Conservation (phyloP, 2,113 vertebrate species). For the Caretta caretta region DNA sequence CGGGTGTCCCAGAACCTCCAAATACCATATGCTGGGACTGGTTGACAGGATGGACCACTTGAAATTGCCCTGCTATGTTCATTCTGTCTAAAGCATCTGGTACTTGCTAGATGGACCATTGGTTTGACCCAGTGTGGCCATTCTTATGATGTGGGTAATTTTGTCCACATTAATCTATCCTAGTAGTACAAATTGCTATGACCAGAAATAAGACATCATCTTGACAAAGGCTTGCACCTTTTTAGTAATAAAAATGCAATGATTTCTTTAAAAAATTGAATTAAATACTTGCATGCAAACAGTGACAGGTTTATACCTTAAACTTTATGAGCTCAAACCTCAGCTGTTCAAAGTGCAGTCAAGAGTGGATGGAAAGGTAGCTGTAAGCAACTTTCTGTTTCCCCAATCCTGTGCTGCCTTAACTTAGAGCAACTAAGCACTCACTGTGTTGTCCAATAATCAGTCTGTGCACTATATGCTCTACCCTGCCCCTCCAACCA, state of each 20-base stretch:
- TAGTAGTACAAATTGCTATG: neutral
- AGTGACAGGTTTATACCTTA: neutral
- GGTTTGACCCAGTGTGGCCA: neutral
- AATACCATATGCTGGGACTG: neutral
- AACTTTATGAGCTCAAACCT: neutral
- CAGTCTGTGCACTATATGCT: fast-evolving
- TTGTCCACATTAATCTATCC: neutral
- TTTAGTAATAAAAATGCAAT: neutral
- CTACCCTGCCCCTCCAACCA: neutral
- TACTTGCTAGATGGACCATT: neutral
- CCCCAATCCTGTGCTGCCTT: neutral
- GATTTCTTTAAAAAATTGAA: fast-evolving
- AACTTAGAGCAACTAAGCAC: neutral
- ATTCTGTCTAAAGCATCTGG: neutral
- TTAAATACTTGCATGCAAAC: neutral
- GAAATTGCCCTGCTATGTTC: neutral
- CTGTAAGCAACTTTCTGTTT: neutral
- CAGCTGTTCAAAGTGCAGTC: neutral
- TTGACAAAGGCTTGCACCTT: neutral
- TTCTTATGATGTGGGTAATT: neutral
- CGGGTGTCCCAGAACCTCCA: neutral
- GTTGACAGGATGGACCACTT: neutral
- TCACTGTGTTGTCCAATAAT: neutral
- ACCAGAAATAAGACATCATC: neutral
- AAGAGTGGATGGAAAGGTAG: neutral